Evolutionary conservation across 1,140 invertebrate species (phyloP).

Genomic region (Ruditapes philippinarum): DNA sequence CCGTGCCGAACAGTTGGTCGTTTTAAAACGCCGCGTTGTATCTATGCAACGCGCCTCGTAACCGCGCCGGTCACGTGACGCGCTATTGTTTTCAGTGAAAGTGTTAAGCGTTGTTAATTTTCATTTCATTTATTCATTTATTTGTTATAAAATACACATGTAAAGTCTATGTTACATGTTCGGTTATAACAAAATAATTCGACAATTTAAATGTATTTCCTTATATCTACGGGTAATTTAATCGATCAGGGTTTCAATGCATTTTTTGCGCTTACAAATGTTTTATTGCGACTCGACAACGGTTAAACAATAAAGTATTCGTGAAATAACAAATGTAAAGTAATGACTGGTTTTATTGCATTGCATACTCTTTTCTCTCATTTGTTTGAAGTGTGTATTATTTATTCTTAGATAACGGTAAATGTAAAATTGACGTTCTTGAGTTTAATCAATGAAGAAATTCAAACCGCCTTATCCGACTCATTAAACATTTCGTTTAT

Average conservation of each 20-base stretch:
- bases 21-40: constrained; percentile 39
- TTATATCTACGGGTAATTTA: neutral
- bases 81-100: constrained; percentile 46
- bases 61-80: constrained; percentile 45
- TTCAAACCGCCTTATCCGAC: no score
- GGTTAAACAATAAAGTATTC: neutral
- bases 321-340: neutral
- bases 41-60: constrained; percentile 39
- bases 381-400: neutral
- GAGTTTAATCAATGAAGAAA: neutral
- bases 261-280: neutral
- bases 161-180: neutral
- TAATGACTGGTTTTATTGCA: constrained; percentile 12
- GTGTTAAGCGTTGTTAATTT: constrained; percentile 19
- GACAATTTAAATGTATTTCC: neutral
- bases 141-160: neutral
- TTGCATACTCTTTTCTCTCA: neutral
- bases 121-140: neutral
- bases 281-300: neutral
- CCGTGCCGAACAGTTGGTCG: neutral
- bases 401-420: neutral
- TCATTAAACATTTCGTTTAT: no score
- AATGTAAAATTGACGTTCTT: neutral
- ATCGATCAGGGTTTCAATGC: neutral
- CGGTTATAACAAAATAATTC: neutral